These are phyloP conservation scores for Macrobrachium rosenbergii DNA, from an alignment of 1,140 invertebrate species.

Conservation along the genomic window DNA sequence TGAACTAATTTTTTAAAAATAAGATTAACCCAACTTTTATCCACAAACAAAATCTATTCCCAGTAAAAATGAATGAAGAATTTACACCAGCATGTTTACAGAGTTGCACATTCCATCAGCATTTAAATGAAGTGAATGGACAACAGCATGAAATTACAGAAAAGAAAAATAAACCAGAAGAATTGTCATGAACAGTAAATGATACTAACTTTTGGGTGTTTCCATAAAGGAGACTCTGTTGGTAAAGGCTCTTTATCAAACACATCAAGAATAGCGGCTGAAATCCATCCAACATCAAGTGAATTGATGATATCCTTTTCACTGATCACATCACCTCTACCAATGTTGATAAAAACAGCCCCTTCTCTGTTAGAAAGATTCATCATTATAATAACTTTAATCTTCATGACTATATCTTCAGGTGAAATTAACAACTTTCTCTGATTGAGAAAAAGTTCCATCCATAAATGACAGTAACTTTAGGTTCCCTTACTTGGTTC, in stretches of 20 bases:
- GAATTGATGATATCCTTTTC: constrained; percentile 74
- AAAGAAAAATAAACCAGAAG: neutral
- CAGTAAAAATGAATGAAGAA: too few species aligned
- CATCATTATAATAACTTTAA: neutral
- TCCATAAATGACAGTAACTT: too few species aligned
- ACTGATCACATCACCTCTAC: constrained; percentile 74
- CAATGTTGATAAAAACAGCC: constrained; percentile 75
- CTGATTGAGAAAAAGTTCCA: too few species aligned
- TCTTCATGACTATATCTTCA: neutral
- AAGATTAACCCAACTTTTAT: too few species aligned
- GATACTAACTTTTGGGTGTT: constrained; percentile 70
- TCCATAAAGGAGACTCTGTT: constrained; percentile 73
- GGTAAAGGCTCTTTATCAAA: constrained; percentile 75
- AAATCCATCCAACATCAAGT: constrained; percentile 74
- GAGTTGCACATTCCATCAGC: too few species aligned
- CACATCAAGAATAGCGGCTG: constrained; percentile 76
- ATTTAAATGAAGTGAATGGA: neutral
- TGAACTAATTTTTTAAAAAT: too few species aligned
- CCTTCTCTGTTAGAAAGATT: constrained; percentile 66
- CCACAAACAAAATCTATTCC: too few species aligned
- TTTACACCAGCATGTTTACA: too few species aligned
- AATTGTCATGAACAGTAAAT: neutral
- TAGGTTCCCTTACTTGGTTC: too few species aligned
- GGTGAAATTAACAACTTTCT: neutral
- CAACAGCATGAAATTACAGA: neutral